Base-by-base conservation (phyloP, 2,888 invertebrate species). In the Nineta flava region DNA sequence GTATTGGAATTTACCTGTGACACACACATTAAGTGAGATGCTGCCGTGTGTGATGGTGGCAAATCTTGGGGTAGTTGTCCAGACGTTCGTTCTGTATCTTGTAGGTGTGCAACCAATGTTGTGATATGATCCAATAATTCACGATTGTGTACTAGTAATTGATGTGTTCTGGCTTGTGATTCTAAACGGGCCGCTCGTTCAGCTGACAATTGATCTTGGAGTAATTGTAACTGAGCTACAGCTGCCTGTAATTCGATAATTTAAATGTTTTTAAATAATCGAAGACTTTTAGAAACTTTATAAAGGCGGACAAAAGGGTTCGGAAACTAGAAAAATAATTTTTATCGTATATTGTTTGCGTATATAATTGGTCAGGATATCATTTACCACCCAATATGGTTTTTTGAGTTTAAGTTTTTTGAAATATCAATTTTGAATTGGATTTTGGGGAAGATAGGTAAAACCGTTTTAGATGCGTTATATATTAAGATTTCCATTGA, bases 51-150 rank as follows among this genome's bases (percentile, higher is more conserved):
- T 26, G 48, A 41, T 55, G 62, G 58, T 58, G 58, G 45, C 56
- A 55, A 47, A 56, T 62, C 59, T 58, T 65, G 62, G 12, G 26
- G 26, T 54, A 77, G 69, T 56, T 75, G 66, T 54, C 72, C 65
- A 56, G 59, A 46, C 13, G 75, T 71, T 48, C 78, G 74, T 61
- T 96, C 95, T 55, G 91, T 79, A 55, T 90, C 87, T 61, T 91
- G 91, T 53, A 96, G 77, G 57, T 88, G 83, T 5, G 84, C 76
- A 13, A 96, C 93, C 58, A 97, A 71, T 10, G 87, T 85, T 42
- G 91, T 86, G 60, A 97, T 88, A 66, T 97, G 96, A 62, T 95
- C 94, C 55, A 97, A 70, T 44, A 97, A 70, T 66, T 96, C 96
- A 58, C 92, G 84, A 70, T 97, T 97, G 65, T 96, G 94, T 48